Evolutionary conservation across 2,113 vertebrate genomes (phyloP).

Genomic region (Engystomops pustulosus): DNA sequence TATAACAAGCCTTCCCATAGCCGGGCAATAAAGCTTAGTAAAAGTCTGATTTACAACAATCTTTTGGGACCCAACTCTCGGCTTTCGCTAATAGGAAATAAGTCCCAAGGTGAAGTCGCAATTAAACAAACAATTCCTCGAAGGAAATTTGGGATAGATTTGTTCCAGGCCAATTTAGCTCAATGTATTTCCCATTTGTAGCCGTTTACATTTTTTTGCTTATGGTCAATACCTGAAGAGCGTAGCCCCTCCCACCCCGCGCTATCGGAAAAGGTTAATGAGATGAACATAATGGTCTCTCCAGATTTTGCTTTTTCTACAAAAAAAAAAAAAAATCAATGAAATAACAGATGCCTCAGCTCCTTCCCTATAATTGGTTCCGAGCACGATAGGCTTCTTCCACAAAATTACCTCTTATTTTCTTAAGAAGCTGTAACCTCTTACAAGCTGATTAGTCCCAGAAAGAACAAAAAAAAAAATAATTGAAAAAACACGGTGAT

Average conservation of each 20-base stretch:
- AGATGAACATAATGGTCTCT: slow-evolving; percentile 4
- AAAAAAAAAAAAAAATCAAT: slow-evolving; percentile 5
- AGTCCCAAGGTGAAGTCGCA: not conserved
- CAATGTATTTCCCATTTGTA: not conserved
- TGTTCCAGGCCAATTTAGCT: not conserved
- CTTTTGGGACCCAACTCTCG: not conserved
- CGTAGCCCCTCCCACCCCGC: not conserved
- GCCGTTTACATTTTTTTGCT: not conserved
- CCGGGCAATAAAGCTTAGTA: not conserved
- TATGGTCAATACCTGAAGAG: not conserved
- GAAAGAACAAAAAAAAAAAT: slow-evolving; percentile 40
- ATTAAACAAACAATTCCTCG: not conserved
- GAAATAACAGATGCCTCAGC: slow-evolving; percentile 47
- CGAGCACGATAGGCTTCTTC: slow-evolving; percentile 7
- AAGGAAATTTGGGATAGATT: not conserved
- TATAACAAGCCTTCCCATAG: not conserved
- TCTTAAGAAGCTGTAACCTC: slow-evolving; percentile 44
- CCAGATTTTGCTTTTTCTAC: slow-evolving; percentile 9
- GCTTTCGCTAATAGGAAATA: not conserved
- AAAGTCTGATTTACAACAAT: not conserved
- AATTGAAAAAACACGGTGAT: slow-evolving; percentile 22
- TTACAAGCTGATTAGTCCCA: slow-evolving; percentile 39
- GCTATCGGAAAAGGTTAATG: slow-evolving; percentile 31
- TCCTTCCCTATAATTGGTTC: slow-evolving; percentile 46
- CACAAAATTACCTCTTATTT: slow-evolving; percentile 50